Percentiles rank a stretch among this genome's conserved stretches.
These are phyloP conservation scores for Anodontia alba DNA, from an alignment of 2,888 invertebrate species.

Conservation along the genomic window DNA sequence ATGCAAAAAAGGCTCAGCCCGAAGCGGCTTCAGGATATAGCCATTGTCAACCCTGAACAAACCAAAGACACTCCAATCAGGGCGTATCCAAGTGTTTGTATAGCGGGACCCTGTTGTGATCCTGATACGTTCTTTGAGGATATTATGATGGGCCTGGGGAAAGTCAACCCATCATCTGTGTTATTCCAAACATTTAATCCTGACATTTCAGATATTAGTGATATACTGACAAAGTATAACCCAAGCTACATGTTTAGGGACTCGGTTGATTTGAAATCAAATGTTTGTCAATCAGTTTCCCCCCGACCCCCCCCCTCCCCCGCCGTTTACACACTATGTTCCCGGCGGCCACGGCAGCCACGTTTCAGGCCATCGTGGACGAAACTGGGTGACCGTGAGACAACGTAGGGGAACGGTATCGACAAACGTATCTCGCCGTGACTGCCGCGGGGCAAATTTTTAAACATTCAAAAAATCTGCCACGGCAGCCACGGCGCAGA, in stretches of 20 bases:
- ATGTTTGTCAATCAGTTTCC: neutral
- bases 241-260: neutral
- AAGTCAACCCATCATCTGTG: slow-evolving; percentile 12
- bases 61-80: neutral
- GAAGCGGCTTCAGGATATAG: neutral
- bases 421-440: neutral
- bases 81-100: neutral
- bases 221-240: neutral
- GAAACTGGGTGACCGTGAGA: no score
- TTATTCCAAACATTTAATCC: slow-evolving; percentile 14
- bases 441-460: neutral
- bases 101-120: neutral
- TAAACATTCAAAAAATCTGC: neutral
- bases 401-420: slow-evolving; percentile 1
- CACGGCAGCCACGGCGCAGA: neutral
- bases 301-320: no score
- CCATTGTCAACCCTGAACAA: neutral
- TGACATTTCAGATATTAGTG: slow-evolving; percentile 9
- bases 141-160: slow-evolving; percentile 3
- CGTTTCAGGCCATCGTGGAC: no score
- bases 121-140: slow-evolving; percentile 8
- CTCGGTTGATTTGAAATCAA: neutral
- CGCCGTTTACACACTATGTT: no score
- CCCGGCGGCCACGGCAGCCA: no score
- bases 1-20: neutral